phyloP scores from a whole-genome alignment of 2,888 invertebrate genomes.

The Phengaris arion region DNA sequence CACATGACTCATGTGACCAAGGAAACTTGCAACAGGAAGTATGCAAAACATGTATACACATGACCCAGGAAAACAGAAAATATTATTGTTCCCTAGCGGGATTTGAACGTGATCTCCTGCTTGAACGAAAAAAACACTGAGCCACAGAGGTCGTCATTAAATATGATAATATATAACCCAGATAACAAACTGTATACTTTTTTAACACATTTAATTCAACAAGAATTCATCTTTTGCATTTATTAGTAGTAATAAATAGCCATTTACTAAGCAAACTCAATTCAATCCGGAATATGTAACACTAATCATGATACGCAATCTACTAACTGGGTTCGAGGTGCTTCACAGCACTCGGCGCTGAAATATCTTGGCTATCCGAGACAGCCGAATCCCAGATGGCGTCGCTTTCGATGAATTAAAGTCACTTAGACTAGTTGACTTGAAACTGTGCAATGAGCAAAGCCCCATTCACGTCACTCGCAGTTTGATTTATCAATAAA shows the following conservation, averaged over 20 bases:
- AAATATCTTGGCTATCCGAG: constrained; percentile 50
- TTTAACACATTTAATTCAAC: too few relatives aligned
- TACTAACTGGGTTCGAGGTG: constrained; percentile 31
- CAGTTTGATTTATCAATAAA: constrained; percentile 26
- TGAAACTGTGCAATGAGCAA: constrained; percentile 38
- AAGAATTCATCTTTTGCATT: too few relatives aligned
- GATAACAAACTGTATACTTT: too few relatives aligned
- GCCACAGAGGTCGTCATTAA: too few relatives aligned
- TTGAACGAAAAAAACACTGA: too few relatives aligned
- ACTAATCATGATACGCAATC: constrained; percentile 8
- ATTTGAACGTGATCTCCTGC: too few relatives aligned
- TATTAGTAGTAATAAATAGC: neutral
- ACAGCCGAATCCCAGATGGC: constrained; percentile 47
- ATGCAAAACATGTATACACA: too few relatives aligned
- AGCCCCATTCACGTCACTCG: constrained; percentile 33
- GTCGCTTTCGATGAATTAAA: constrained; percentile 33
- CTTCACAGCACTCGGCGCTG: constrained; percentile 38
- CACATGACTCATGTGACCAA: too few relatives aligned
- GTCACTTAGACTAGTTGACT: constrained; percentile 31
- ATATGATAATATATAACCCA: too few relatives aligned
- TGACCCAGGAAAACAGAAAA: too few relatives aligned
- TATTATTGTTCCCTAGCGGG: too few relatives aligned
- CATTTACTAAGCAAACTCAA: neutral
- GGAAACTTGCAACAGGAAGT: too few relatives aligned
- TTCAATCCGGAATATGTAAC: constrained; percentile 1